Conservation (phyloP, 2,113 vertebrate genomes). For the Pycnonotus jocosus region DNA sequence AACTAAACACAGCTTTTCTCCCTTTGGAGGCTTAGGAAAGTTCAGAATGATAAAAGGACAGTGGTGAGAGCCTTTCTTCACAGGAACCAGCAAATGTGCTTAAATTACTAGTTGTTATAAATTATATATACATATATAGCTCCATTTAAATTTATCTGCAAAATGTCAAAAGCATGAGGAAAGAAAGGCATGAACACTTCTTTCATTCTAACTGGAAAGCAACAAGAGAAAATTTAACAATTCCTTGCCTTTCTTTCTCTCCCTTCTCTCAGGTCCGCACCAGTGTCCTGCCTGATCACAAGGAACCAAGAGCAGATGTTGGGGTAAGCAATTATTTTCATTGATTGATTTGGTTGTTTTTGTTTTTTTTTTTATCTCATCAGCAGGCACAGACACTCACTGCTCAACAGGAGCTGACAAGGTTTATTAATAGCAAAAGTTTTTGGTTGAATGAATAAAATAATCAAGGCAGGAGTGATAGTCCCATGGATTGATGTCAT, state of each 20-base stretch:
- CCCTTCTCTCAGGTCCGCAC: slow-evolving; percentile 64
- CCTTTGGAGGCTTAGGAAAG: neutral
- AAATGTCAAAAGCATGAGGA: neutral
- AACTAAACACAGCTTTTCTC: neutral
- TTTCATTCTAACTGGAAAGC: neutral
- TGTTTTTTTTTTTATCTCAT: neutral
- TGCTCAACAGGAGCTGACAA: neutral
- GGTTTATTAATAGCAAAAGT: neutral
- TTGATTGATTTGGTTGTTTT: accelerated
- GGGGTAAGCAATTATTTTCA: slow-evolving; percentile 65
- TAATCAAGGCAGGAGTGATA: neutral
- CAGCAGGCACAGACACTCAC: neutral
- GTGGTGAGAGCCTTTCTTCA: neutral
- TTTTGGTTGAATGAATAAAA: neutral
- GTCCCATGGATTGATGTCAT: neutral
- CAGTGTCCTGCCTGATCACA: slow-evolving; percentile 66
- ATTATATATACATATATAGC: neutral
- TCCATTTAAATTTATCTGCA: neutral
- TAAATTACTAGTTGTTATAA: neutral
- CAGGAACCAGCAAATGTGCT: neutral
- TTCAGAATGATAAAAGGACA: neutral
- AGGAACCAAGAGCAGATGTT: slow-evolving; percentile 70
- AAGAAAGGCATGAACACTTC: neutral
- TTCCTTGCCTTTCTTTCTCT: neutral
- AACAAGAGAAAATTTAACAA: neutral